Base-by-base conservation (phyloP, 2,113 vertebrate genomes). In the Lepidothrix coronata region DNA sequence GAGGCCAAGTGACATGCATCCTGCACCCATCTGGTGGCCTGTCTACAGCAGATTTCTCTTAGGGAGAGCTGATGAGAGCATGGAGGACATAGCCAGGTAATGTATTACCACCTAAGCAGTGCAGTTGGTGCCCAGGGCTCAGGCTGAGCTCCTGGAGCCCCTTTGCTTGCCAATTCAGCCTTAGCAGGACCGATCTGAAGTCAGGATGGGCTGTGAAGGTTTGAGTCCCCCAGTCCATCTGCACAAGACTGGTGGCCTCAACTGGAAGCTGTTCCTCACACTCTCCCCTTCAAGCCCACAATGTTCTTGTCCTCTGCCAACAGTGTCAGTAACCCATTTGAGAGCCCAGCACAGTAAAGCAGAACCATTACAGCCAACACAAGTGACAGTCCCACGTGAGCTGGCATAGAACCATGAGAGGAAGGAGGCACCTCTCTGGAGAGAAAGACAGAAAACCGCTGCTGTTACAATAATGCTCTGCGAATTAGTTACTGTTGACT, bases 401-500 rank as follows among this genome's bases (percentile, higher is more conserved):
- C 72, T 91, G 76, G 27, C 4, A 4, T 4, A 54, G 43, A 59
- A 14, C 24, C 3, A 1, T 19, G n/a, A 78, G 52, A 71, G 37
- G 49, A 44, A 62, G 46, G 37, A 73, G 46, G 25, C 28, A 80
- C 12, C 39, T 57, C 55, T 70, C 72, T 4, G 1, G 58, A 86
- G 57, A 67, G 67, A 75, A 70, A 44, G 59, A 67, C 37, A 85
- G 44, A 83, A 65, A 91, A 73, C 19, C 49, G n/a, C 80, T 77
- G 25, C 46, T 91, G 24, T 65, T 86, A 48, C 17, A 17, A 35
- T 80, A 94, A 76, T 62, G 54, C 25, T 91, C n/a, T 3, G 1
- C 51, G 24, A 94, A 89, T 96, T 92, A 88, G 57, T 75, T 93
- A 76, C 49, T 58, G 63, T 57, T 94, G 63, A 87, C 37, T 86